Conservation (phyloP, 2,888 invertebrate genomes). For the Rhorus exstirpatorius region DNA sequence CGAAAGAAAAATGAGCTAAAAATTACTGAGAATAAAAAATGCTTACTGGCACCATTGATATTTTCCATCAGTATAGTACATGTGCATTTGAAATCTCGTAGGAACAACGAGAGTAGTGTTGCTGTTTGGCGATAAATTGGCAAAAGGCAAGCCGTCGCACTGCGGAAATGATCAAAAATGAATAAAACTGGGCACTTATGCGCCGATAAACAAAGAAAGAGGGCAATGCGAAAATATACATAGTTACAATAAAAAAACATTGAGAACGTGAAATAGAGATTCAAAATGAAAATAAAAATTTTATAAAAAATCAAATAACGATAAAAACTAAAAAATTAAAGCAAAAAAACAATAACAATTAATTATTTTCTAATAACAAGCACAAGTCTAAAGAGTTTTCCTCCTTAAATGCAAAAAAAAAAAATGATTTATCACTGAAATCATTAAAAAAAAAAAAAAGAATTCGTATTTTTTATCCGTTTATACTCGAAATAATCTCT, state of each 20-base stretch:
- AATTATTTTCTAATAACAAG: neutral
- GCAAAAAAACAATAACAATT: neutral
- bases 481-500: too few relatives aligned
- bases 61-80: slow-evolving; percentile 76
- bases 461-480: too few relatives aligned
- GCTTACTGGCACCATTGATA: slow-evolving; percentile 80
- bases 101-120: slow-evolving; percentile 79
- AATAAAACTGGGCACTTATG: too few relatives aligned
- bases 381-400: neutral
- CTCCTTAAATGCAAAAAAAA: neutral
- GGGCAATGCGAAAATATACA: too few relatives aligned
- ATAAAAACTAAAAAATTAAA: too few relatives aligned
- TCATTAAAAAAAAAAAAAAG: slow-evolving; percentile 13
- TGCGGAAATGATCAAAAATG: slow-evolving; percentile 70
- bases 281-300: too few relatives aligned
- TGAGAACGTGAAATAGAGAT: too few relatives aligned
- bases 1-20: slow-evolving; percentile 12
- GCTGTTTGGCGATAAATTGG: slow-evolving; percentile 74
- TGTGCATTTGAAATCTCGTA: slow-evolving; percentile 80
- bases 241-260: too few relatives aligned
- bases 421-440: too few relatives aligned
- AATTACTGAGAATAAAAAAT: slow-evolving; percentile 13
- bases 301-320: too few relatives aligned
- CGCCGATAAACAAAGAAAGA: too few relatives aligned
- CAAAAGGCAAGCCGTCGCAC: slow-evolving; percentile 79